Base-by-base conservation (phyloP, 2,797 vertebrate species). In the Heliangelus exortis region DNA sequence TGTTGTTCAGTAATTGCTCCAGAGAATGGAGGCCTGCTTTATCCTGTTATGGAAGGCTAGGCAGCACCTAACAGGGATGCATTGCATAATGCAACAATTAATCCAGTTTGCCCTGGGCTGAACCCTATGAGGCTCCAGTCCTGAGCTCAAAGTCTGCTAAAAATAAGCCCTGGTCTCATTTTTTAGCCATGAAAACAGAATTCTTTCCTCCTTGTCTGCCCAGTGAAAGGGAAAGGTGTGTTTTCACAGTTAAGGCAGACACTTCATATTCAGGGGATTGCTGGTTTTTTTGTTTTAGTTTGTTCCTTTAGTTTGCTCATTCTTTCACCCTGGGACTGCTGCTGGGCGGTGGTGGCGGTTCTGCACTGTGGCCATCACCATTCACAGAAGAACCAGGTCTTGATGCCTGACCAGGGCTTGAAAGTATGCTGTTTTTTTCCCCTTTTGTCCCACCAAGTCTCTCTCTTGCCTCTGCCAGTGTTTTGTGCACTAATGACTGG, bases 401-500 rank as follows among this genome's bases (percentile, higher is more conserved):
- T 1, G 0, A 9, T 69, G 26, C 12, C 36, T 39, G 63, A 62
- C 63, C 26, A 51, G 13, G 10, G 4, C 28, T 57, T 84, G 66
- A 19, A 59, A 6, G 10, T 43, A 15, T 6, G 57, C 23, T 34
- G 1, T 1, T 3, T 9, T 47, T 21, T 1, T 0, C 15, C 8
- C 3, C 1, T 39, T 75, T 65, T 51, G 9, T 29, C 61, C 16
- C 36, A 29, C 23, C 29, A 26, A 12, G 18, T 59, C 23, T 43
- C 54, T 58, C 29, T 71, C 36, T 74, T 45, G 21, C 29, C 48
- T 36, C 47, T 66, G 21, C 28, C 1, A 4, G 19, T 36, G 54
- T 48, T 84, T 22, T 48, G 17, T 65, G 33, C 48, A 12, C 5
- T 0, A n/a, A 7, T 29, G 58, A 43, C 17, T 28, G 33, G 19